Evolutionary conservation across 2,888 invertebrate genomes (phyloP).

Genomic region (Nomada hirtipes): DNA sequence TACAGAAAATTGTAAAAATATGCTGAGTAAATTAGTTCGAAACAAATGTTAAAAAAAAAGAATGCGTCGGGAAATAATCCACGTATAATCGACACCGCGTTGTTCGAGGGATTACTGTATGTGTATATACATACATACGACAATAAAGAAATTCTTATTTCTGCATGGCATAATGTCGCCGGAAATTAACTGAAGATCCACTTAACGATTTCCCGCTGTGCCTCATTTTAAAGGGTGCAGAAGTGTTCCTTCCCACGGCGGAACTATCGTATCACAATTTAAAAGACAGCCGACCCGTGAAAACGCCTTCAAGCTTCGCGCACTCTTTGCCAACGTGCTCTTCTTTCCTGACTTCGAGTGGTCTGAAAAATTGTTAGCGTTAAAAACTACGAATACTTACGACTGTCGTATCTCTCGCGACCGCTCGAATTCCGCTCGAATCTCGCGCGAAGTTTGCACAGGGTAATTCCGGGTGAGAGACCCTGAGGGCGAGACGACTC

Average conservation of each 20-base stretch:
- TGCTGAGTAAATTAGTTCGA: no score
- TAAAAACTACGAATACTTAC: not conserved
- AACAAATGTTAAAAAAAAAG: no score
- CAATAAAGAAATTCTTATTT: conserved; percentile 25
- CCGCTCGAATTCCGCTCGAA: conserved; percentile 7
- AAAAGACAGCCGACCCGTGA: conserved; percentile 24
- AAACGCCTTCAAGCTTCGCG: conserved; percentile 17
- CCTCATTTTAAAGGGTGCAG: not conserved
- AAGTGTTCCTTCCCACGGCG: conserved; percentile 10
- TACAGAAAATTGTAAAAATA: no score
- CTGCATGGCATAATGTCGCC: conserved; percentile 1
- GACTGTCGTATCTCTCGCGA: not conserved
- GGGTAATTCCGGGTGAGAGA: no score
- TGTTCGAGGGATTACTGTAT: not conserved
- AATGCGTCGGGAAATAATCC: no score
- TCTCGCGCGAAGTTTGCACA: no score
- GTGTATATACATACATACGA: no score
- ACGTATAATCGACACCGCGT: no score
- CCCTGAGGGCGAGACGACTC: no score
- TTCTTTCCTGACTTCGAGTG: conserved; percentile 10
- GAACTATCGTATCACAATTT: conserved; percentile 29
- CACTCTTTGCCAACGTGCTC: not conserved
- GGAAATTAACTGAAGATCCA: conserved; percentile 24
- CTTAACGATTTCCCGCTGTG: conserved; percentile 27
- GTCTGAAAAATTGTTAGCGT: conserved; percentile 28